phyloP scores from a whole-genome alignment of 2,113 vertebrate species.

The Etia nguti region DNA sequence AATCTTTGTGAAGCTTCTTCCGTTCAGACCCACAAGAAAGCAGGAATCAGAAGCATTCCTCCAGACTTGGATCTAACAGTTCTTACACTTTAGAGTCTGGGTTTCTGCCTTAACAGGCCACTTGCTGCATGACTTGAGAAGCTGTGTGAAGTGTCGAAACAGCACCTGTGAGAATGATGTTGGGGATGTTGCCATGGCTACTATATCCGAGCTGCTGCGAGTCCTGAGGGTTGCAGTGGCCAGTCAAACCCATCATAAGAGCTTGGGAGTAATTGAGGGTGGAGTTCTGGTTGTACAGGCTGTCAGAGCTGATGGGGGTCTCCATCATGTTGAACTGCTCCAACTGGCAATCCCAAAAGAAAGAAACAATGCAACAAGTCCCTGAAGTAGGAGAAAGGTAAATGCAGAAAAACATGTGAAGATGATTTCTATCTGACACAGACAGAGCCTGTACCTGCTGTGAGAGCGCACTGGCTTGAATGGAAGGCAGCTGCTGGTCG shows the following conservation, averaged over 20 bases:
- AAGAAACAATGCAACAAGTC: not conserved
- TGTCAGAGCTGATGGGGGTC: conserved; percentile 83
- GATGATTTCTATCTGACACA: not conserved
- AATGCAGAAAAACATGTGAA: not conserved
- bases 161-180: conserved; percentile 97
- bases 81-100: not conserved
- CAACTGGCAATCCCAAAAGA: conserved; percentile 68
- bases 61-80: not conserved
- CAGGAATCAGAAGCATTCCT: not conserved
- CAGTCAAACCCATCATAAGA: conserved; percentile 87
- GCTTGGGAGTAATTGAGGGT: conserved; percentile 97
- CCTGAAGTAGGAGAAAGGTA: not conserved
- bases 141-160: conserved; percentile 35
- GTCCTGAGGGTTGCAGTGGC: conserved; percentile 84
- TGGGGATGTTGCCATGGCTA: conserved; percentile 93
- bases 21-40: not conserved
- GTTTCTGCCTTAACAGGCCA: not conserved
- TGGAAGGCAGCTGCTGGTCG: conserved; percentile 89
- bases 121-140: not conserved
- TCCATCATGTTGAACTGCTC: conserved; percentile 97
- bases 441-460: conserved; percentile 78
- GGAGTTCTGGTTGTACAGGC: conserved; percentile 86
- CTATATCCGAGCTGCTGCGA: conserved; percentile 83
- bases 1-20: not conserved
- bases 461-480: conserved; percentile 89